Evolutionary conservation across 2,113 vertebrate species (phyloP).

Genomic region (Xenotilapia caudafasciata): DNA sequence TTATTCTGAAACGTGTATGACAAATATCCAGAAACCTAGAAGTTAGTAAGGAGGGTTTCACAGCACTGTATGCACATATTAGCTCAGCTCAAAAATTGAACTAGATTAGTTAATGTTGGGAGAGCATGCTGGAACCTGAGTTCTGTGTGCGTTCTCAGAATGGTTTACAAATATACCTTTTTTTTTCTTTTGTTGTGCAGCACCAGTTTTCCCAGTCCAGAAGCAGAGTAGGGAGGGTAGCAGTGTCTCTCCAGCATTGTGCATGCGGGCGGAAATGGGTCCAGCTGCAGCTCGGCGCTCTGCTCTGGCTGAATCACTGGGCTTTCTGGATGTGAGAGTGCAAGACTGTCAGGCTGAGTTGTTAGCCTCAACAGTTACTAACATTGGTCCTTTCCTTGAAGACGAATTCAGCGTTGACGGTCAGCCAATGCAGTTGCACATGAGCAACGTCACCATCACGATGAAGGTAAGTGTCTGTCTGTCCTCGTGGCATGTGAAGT

Average conservation of each 20-base stretch:
- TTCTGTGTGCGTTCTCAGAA: neutral
- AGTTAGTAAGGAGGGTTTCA: neutral
- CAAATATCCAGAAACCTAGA: neutral
- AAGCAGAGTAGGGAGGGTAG: conserved; percentile 3
- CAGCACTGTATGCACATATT: neutral
- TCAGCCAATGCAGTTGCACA: conserved; percentile 83
- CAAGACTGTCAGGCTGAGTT: conserved; percentile 73
- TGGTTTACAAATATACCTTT: neutral
- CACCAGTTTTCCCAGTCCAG: neutral
- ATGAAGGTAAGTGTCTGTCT: conserved; percentile 74
- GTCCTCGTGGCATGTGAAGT: neutral
- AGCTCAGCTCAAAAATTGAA: neutral
- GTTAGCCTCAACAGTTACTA: conserved; percentile 78
- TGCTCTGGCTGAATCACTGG: conserved; percentile 71
- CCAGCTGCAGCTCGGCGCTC: conserved; percentile 71
- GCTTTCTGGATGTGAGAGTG: conserved; percentile 78
- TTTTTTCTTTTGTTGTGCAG: neutral
- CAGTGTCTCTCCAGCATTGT: conserved; percentile 57
- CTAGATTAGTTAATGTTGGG: neutral
- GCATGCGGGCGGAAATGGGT: conserved; percentile 78
- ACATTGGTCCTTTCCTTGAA: conserved; percentile 88
- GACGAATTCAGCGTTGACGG: conserved; percentile 84
- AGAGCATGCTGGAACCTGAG: neutral
- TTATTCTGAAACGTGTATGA: neutral
- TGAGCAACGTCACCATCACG: conserved; percentile 78